These are phyloP conservation scores for Anas bernieri DNA, from an alignment of 2,797 vertebrate species.

Conservation along the genomic window DNA sequence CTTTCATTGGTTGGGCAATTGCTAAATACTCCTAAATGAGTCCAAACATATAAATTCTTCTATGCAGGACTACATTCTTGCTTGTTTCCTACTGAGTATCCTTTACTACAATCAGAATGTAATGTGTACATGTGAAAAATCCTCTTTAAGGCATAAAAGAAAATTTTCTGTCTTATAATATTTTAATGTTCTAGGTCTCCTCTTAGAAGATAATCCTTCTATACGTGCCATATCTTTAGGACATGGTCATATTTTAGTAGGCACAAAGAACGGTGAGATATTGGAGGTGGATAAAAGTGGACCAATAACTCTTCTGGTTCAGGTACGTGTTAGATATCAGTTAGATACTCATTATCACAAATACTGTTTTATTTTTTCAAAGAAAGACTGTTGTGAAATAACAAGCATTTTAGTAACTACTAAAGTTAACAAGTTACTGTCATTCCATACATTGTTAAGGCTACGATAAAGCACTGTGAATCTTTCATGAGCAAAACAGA, in stretches of 20 bases:
- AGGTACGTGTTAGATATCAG: constrained; percentile 81
- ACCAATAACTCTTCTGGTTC: constrained; percentile 95
- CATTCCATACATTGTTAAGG: not conserved
- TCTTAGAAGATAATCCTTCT: constrained; percentile 98
- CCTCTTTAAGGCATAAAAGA: not conserved
- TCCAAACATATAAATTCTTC: not conserved
- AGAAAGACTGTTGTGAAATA: not conserved
- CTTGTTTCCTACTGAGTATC: not conserved
- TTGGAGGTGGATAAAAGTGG: constrained; percentile 98
- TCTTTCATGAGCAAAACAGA: not conserved
- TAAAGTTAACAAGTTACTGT: not conserved
- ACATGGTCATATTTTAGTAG: constrained; percentile 97
- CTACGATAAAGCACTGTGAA: not conserved
- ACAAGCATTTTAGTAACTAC: not conserved
- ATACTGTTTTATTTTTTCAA: not conserved
- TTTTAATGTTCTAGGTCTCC: constrained; percentile 85
- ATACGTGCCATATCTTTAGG: constrained; percentile 99
- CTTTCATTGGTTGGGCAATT: not conserved
- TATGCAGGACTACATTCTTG: not conserved
- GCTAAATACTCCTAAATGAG: not conserved
- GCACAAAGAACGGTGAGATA: constrained; percentile 98
- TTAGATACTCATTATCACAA: not conserved
- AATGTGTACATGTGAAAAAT: not conserved
- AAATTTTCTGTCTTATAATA: constrained; percentile 1
- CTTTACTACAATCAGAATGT: not conserved